phyloP scores from a whole-genome alignment of 2,113 vertebrate species.

The Cinclus mexicanus region DNA sequence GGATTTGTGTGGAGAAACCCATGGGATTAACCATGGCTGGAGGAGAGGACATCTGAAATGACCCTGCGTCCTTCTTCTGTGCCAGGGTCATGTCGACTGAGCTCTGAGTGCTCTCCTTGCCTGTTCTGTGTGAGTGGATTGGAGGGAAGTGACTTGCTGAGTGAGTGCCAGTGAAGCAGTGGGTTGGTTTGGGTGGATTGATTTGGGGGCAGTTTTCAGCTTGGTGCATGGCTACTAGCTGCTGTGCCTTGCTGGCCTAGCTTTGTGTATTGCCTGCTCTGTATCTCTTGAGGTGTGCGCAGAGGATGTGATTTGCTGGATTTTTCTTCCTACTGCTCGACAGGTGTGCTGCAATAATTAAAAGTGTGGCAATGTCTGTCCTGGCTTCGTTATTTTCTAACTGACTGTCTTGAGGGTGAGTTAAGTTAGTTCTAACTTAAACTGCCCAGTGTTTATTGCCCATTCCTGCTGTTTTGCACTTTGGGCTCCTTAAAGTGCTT shows the following conservation, averaged over 20 bases:
- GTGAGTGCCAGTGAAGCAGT: rapidly evolving
- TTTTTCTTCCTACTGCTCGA: background rate
- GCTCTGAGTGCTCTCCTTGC: background rate
- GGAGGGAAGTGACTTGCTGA: background rate
- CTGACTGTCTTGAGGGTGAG: background rate
- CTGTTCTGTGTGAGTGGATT: rapidly evolving
- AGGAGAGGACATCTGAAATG: background rate
- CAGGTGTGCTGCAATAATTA: background rate
- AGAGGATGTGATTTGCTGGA: background rate
- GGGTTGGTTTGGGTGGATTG: background rate
- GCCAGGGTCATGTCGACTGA: background rate
- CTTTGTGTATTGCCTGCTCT: too few species aligned
- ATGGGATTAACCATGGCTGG: background rate
- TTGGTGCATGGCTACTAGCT: background rate
- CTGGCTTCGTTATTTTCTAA: background rate
- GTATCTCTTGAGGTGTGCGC: background rate
- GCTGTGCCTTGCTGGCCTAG: background rate
- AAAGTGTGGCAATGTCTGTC: background rate
- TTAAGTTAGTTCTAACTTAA: background rate
- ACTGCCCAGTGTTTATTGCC: rapidly evolving
- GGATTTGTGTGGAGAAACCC: background rate
- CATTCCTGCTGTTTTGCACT: background rate
- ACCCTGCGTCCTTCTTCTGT: rapidly evolving
- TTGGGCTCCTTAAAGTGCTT: background rate
- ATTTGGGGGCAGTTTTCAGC: rapidly evolving